Evolutionary conservation across 2,888 invertebrate species (phyloP), one percentile per base, ranked within the genome.

Genomic region (Branchellion lobata): DNA sequence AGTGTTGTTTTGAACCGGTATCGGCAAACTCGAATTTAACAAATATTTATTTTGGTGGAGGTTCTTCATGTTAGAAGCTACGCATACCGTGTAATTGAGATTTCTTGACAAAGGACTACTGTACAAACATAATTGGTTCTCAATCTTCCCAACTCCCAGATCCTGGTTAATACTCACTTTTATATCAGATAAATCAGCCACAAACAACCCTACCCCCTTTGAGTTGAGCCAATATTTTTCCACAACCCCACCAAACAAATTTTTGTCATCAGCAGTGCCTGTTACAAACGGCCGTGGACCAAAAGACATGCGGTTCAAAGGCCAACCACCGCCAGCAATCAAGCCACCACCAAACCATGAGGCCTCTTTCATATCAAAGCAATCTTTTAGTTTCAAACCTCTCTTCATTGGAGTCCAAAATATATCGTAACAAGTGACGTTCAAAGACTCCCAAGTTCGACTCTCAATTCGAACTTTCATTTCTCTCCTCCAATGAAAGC

Each of bases 331-430:
- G 11, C 24, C 65, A 83, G 92, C 92, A n/a, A 83, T 90, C 82
- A 94, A 92, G 0, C 94, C 94, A 0, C 93, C 94, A 0, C 95
- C 95, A 85, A 93, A 92, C 93, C 93, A 92, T 83, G 91, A 89
- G 1, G 81, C 84, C 61, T 81, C 68, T 0, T 84, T 84, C 31
- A 86, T 76, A 47, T 85, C 82, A 84, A 92, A 94, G 86, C 96
- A 96, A 86, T 96, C 96, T 5, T 57, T n/a, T 31, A 53, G 79
- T 1, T 36, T 53, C 18, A 75, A 27, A 29, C 76, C 79, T 11
- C 24, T 34, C 21, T 40, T 68, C 57, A 74, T 24, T 11, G 61
- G 34, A 21, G 74, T 29, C 79, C 81, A 79, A 18, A 34, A 29
- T 0, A 81, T 47, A 1, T 79, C 47, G 47, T 81, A 79, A 36